These are phyloP conservation scores for Diabrotica undecimpunctata DNA, from an alignment of 1,140 invertebrate species.

Conservation along the genomic window DNA sequence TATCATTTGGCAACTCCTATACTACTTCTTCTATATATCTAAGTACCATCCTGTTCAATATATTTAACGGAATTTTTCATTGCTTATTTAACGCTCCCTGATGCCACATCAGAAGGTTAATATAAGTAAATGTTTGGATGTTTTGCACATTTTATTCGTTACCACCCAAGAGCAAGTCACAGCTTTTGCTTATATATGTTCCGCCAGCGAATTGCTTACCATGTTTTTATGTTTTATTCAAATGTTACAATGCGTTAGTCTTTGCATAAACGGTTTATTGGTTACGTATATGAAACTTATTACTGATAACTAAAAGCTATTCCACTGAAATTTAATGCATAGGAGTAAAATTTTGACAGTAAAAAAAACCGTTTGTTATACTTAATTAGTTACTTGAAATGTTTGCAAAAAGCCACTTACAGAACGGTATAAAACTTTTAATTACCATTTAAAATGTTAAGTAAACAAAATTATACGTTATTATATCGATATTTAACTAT, in stretches of 20 bases:
- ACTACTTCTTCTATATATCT: background rate
- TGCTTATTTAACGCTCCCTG: background rate
- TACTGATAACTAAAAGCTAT: too few species aligned
- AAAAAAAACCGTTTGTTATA: too few species aligned
- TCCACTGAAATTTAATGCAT: too few species aligned
- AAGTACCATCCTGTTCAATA: background rate
- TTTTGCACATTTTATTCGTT: background rate
- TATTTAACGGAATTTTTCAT: background rate
- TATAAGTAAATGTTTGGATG: background rate
- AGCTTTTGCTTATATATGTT: background rate
- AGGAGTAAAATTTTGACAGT: too few species aligned
- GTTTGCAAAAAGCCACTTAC: too few species aligned
- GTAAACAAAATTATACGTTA: too few species aligned
- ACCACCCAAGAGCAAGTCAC: background rate
- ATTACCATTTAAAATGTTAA: too few species aligned
- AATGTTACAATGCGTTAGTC: background rate
- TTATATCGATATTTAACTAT: too few species aligned
- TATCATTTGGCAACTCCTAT: background rate
- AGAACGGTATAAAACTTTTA: too few species aligned
- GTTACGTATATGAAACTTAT: too few species aligned
- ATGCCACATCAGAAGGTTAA: background rate
- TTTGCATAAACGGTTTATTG: background rate
- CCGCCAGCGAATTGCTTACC: background rate
- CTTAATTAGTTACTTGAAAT: too few species aligned
- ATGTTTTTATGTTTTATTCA: background rate